Evolutionary conservation across 1,140 invertebrate species (phyloP).

Genomic region (Brachionus asplanchnoidis): DNA sequence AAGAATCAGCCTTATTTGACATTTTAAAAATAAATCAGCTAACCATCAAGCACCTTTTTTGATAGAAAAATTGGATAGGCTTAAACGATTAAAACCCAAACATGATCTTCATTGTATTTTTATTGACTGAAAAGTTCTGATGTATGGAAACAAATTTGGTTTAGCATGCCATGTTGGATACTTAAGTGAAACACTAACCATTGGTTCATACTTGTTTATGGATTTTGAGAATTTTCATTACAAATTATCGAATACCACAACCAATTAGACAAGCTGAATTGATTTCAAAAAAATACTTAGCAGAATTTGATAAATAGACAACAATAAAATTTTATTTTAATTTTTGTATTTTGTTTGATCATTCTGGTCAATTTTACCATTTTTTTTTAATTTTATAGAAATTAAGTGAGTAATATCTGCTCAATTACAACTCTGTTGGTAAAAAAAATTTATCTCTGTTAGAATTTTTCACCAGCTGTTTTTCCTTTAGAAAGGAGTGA

Average conservation of each 20-base stretch:
- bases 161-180: conserved; percentile 56
- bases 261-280: conserved; percentile 56
- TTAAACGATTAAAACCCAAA: conserved; percentile 50
- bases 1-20: conserved; percentile 55
- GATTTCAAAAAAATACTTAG: conserved; percentile 48
- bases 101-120: conserved; percentile 56
- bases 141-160: conserved; percentile 57
- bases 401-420: no score
- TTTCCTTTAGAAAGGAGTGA: no score
- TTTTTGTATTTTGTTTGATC: no score
- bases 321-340: no score
- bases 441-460: no score
- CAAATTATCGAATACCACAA: conserved; percentile 56
- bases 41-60: conserved; percentile 57
- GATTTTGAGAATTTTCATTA: conserved; percentile 53
- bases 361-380: no score
- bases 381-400: no score
- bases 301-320: background rate
- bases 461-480: no score
- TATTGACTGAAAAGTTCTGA: conserved; percentile 59
- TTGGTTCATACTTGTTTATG: conserved; percentile 54
- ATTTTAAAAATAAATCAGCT: no score
- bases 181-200: conserved; percentile 49
- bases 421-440: no score
- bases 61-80: conserved; percentile 48